phyloP scores from a whole-genome alignment of 2,113 vertebrate species.

The Delphinus delphis region DNA sequence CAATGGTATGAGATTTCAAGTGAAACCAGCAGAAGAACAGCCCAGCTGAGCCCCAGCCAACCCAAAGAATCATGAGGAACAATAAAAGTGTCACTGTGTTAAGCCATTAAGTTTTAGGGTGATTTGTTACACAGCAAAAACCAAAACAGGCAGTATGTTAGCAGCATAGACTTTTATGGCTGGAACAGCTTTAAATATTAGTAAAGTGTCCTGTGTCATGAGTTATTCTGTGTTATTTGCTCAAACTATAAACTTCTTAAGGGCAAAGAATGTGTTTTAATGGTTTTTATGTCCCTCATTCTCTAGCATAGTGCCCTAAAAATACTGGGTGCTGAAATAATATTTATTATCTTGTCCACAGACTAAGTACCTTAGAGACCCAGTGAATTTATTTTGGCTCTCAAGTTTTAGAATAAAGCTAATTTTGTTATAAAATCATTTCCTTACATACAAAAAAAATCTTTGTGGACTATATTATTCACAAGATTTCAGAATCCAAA shows the following conservation, averaged over 20 bases:
- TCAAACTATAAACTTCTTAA: conserved; percentile 36
- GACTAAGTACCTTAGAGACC: neutral
- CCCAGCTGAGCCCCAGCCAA: neutral
- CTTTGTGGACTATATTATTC: neutral
- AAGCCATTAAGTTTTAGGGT: conserved; percentile 3
- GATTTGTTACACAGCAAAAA: neutral
- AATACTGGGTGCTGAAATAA: conserved; percentile 26
- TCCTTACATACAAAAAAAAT: neutral
- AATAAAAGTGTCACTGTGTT: neutral
- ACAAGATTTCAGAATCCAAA: conserved; percentile 25
- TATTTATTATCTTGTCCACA: conserved; percentile 22
- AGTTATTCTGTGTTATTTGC: conserved; percentile 14
- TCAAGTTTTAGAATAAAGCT: neutral
- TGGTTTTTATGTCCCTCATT: conserved; percentile 6
- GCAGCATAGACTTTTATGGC: neutral
- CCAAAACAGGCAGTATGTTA: neutral
- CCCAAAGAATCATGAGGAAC: conserved; percentile 9
- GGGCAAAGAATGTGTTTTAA: neutral
- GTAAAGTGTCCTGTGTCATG: neutral
- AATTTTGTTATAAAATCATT: conserved; percentile 34
- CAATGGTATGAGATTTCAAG: neutral
- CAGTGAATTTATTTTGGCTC: neutral
- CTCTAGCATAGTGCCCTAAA: neutral
- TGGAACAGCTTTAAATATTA: conserved; percentile 9
- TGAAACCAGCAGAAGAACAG: neutral